A percentile compares a stretch with the other conserved stretches of the same genome.
phyloP scores from a whole-genome alignment of 1,140 invertebrate species.

The Drosophila athabasca region DNA sequence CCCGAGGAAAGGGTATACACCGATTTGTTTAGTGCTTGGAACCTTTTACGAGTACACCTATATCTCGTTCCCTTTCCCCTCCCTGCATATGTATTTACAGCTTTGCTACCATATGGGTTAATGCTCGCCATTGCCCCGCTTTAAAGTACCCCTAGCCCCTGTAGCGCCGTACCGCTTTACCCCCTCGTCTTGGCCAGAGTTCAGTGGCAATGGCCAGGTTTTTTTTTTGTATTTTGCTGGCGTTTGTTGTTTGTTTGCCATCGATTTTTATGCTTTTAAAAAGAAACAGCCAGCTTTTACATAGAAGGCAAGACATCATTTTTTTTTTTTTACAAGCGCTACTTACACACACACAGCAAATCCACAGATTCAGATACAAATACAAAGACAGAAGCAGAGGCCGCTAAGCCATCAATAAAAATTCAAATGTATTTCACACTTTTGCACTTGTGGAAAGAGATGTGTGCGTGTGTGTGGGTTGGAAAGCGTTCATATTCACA shows the following conservation, averaged over 20 bases:
- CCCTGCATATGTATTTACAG: too few species aligned
- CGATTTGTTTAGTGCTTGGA: too few species aligned
- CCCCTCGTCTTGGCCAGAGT: constrained; percentile 19
- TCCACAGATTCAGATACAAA: constrained; percentile 1
- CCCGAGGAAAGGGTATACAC: too few species aligned
- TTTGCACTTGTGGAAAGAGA: constrained; percentile 62
- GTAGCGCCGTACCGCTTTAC: constrained; percentile 20
- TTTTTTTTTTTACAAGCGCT: constrained; percentile 63
- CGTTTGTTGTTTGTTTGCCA: constrained; percentile 49
- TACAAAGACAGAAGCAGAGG: constrained; percentile 17
- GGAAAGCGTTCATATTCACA: constrained; percentile 47
- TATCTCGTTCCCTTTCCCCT: too few species aligned
- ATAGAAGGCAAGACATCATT: constrained; percentile 82
- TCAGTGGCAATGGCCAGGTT: constrained; percentile 46
- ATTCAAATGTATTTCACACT: constrained; percentile 74
- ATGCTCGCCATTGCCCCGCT: constrained; percentile 1
- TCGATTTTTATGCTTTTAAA: constrained; percentile 75
- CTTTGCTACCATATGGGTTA: constrained; percentile 13
- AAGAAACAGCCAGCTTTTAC: constrained; percentile 62
- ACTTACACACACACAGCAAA: constrained; percentile 39
- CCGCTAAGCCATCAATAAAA: constrained; percentile 71
- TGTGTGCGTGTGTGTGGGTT: constrained; percentile 38
- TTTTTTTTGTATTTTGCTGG: constrained; percentile 51
- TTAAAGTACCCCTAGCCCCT: constrained; percentile 7
- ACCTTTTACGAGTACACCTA: too few species aligned